Percentiles rank a stretch among this genome's conserved stretches.
These are phyloP conservation scores for Melanotaenia nigrans DNA, from an alignment of 2,797 vertebrate genomes.

Conservation along the genomic window DNA sequence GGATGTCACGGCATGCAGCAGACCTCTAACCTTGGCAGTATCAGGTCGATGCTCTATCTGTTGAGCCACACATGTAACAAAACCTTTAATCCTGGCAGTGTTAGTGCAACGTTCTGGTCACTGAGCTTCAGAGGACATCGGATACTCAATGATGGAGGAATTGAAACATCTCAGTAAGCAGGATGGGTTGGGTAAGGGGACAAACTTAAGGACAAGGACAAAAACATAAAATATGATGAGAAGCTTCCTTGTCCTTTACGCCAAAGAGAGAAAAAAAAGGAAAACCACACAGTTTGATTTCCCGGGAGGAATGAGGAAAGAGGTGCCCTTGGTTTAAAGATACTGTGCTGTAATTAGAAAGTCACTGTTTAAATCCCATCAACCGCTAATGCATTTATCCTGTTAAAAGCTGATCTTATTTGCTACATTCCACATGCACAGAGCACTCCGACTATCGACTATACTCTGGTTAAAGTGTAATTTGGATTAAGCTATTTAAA, in stretches of 20 bases:
- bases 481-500: conserved; percentile 60
- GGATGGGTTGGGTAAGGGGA: conserved; percentile 11
- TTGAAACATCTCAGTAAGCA: conserved; percentile 49
- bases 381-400: conserved; percentile 35
- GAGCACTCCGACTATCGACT: conserved; percentile 24
- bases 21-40: conserved; percentile 46
- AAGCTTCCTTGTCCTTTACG: conserved; percentile 17
- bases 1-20: conserved; percentile 13
- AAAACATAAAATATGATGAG: conserved; percentile 26
- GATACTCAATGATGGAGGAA: conserved; percentile 29
- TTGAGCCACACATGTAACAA: conserved; percentile 59
- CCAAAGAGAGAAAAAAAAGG: neutral
- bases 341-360: conserved; percentile 56
- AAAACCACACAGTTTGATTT: neutral
- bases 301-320: conserved; percentile 1
- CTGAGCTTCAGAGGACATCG: conserved; percentile 44
- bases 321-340: conserved; percentile 52
- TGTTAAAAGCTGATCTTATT: conserved; percentile 19
- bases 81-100: conserved; percentile 59
- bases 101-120: conserved; percentile 35
- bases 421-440: conserved; percentile 43
- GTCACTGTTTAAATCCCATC: conserved; percentile 55
- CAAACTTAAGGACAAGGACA: conserved; percentile 51
- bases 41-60: conserved; percentile 44
- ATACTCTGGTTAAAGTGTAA: conserved; percentile 36